Evolutionary conservation across 1,140 invertebrate species (phyloP).

Genomic region (Drosophila persimilis): DNA sequence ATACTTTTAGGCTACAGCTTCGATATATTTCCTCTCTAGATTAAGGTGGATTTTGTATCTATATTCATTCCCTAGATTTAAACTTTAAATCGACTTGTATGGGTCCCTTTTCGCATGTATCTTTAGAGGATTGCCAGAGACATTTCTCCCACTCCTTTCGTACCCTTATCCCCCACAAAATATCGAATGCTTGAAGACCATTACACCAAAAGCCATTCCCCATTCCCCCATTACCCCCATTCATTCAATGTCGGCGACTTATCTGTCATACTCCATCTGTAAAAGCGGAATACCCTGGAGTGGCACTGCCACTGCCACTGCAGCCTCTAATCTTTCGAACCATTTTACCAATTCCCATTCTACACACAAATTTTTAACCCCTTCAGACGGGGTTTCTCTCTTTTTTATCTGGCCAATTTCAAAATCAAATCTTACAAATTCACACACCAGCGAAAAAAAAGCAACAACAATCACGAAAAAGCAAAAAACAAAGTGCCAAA

Average conservation of each 20-base stretch:
- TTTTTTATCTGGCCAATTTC: slow-evolving; percentile 66
- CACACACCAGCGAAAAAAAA: slow-evolving; percentile 51
- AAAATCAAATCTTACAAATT: slow-evolving; percentile 79
- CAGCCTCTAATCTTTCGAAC: slow-evolving; percentile 42
- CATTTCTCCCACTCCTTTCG: background rate
- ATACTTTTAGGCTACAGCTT: too few relatives aligned
- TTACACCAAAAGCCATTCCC: slow-evolving; percentile 20
- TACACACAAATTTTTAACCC: slow-evolving; percentile 26
- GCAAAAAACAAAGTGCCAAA: slow-evolving; percentile 36
- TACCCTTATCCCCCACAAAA: background rate
- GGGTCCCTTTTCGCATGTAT: too few relatives aligned
- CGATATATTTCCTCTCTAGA: too few relatives aligned
- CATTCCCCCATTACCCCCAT: background rate
- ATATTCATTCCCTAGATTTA: too few relatives aligned
- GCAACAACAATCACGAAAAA: slow-evolving; percentile 28
- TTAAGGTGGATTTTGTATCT: background rate
- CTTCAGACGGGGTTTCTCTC: slow-evolving; percentile 3
- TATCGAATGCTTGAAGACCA: slow-evolving; percentile 11
- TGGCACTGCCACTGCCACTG: background rate
- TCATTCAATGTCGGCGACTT: slow-evolving; percentile 28
- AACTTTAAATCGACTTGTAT: too few relatives aligned
- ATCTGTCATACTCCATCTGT: slow-evolving; percentile 45
- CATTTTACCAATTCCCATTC: slow-evolving; percentile 51
- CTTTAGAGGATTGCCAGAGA: too few relatives aligned
- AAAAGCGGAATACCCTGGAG: slow-evolving; percentile 13